These are phyloP conservation scores for Adelognathus sp. DNA, from an alignment of 2,888 invertebrate species.

Conservation along the genomic window DNA sequence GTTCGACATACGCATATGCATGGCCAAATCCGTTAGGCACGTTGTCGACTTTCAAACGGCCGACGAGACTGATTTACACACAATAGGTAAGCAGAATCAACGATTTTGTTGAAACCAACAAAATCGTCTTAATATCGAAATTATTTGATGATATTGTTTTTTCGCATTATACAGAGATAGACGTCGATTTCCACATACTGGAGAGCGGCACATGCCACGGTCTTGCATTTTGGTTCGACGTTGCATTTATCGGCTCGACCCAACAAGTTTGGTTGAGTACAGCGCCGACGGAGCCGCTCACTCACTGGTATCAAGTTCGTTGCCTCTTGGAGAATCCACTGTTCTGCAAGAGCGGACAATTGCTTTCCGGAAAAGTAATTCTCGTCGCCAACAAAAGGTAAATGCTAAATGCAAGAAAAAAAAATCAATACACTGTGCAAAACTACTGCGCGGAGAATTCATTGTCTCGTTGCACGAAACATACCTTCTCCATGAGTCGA, in stretches of 20 bases:
- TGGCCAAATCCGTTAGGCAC: conserved; percentile 96
- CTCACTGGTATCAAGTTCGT: conserved; percentile 99
- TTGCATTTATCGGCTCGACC: conserved; percentile 94
- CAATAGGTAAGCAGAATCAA: conserved; percentile 84
- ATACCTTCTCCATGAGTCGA: too few relatives aligned
- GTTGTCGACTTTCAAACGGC: conserved; percentile 96
- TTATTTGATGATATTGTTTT: conserved; percentile 33
- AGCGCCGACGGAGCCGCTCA: conserved; percentile 97
- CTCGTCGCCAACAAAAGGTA: conserved; percentile 95
- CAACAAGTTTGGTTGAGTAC: conserved; percentile 98
- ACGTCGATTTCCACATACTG: conserved; percentile 94
- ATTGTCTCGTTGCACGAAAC: too few relatives aligned
- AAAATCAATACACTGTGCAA: too few relatives aligned
- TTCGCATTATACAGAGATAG: conserved; percentile 86
- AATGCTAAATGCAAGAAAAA: conserved; percentile 33
- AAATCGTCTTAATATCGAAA: neutral
- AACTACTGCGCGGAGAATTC: too few relatives aligned
- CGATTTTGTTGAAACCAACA: neutral
- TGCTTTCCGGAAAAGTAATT: conserved; percentile 92
- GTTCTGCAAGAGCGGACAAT: conserved; percentile 96
- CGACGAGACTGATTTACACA: conserved; percentile 95
- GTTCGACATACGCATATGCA: conserved; percentile 98
- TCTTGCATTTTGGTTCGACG: conserved; percentile 99
- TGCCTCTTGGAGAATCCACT: conserved; percentile 97
- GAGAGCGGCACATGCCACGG: conserved; percentile 98